Base-by-base conservation (phyloP, 2,797 vertebrate species). In the Florisuga fusca region DNA sequence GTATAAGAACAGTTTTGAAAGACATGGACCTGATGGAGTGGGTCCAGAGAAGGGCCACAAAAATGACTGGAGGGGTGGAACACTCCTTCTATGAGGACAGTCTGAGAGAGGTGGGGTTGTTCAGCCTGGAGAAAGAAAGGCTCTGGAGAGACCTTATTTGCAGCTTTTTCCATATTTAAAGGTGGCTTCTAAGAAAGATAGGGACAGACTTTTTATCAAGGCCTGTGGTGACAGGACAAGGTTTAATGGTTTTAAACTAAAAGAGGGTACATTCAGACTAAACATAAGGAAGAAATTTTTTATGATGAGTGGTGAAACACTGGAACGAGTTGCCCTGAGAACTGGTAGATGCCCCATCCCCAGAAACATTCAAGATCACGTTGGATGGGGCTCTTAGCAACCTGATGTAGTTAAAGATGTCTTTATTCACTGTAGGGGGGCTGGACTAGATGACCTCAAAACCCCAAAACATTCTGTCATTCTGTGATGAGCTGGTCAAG, bases 111-210 rank as follows among this genome's bases (percentile, higher is more conserved):
- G 20, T 74, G 59, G 12, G 10, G 16, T 31, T 66, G 25, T 34
- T 75, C 13, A 31, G 7, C 20, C 38, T 46, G 27, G n/a, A 73
- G 53, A 51, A 51, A 23, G 45, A 45, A 29, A 66, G 46, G 38
- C 46, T 74, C 3, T 0, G 0, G 21, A 20, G n/a, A 33, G 7
- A 25, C n/a, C 31, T 43, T 43, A 22, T 22, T 22, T 18, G 34
- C 0, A 0, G 5, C 58, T 15, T 50, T 50, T 72, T 14, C 43
- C 29, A 1, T 53, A 17, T 23, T 45, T 38, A 27, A 67, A 46
- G 29, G 19, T 20, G 22, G 12, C 15, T 19, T 87, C 9, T 14
- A 53, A 38, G 36, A 66, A 73, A 58, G 36, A 10, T 19, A 5
- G 11, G 25, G 9, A 55, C 16, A 33, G 9, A 14, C 50, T 34